A percentile compares a stretch with the other conserved stretches of the same genome.
These are phyloP conservation scores for Clarias batrachus DNA, from an alignment of 2,113 vertebrate species.

Conservation along the genomic window DNA sequence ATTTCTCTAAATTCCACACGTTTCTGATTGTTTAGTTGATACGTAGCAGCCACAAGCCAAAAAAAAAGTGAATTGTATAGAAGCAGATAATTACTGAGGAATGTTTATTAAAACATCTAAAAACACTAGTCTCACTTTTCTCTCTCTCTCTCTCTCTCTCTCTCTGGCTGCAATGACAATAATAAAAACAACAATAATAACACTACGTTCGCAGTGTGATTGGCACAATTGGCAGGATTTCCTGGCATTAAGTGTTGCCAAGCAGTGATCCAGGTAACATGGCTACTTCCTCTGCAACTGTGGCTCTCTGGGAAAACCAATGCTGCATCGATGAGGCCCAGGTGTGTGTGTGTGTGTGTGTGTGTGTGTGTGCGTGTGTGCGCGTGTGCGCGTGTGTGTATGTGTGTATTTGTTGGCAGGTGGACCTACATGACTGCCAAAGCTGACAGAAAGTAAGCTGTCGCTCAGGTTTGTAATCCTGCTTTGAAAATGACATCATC, in stretches of 20 bases:
- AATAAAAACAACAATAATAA: background rate
- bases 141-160: background rate
- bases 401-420: conserved; percentile 13
- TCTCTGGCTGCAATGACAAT: background rate
- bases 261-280: conserved; percentile 34
- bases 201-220: conserved; percentile 6
- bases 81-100: background rate
- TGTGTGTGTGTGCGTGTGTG: background rate
- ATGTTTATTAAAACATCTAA: background rate
- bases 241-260: conserved; percentile 27
- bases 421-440: conserved; percentile 20
- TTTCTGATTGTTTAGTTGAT: background rate
- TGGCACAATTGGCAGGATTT: conserved; percentile 14
- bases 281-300: conserved; percentile 39
- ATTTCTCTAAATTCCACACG: background rate
- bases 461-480: background rate
- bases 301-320: conserved; percentile 36
- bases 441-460: background rate
- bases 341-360: background rate
- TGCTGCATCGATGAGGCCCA: conserved; percentile 7
- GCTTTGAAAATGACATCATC: conserved; percentile 2
- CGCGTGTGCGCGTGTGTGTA: background rate
- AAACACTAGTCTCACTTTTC: background rate
- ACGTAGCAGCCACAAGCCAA: background rate
- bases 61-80: background rate